Base-by-base conservation (phyloP, 1,140 invertebrate genomes). In the Tetramorium simillimum region DNA sequence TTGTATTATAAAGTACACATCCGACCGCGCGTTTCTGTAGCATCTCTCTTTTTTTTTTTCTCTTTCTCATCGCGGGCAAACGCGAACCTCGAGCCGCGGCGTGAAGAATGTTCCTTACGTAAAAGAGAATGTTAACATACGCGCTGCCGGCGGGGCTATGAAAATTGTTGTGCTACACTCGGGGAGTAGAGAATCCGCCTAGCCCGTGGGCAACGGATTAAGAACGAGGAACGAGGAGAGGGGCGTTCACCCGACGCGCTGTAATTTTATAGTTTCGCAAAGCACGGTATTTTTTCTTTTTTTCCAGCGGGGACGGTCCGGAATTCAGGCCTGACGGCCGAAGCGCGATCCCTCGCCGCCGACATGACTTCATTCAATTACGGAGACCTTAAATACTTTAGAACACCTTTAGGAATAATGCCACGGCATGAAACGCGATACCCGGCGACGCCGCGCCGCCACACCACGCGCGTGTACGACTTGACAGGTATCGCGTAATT, bases 401-500 rank as follows among this genome's bases (percentile, higher is more conserved):
- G 84, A 90, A 84, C 77, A 89, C 89, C 72, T 82, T 67, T 56
- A 73, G 58, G 60, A 89, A 89, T 89, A 90, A 89, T 85, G 62
- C 67, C 62, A 58, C 49, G 60, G 4, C 53, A 75, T 28, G 53
- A 89, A 60, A 84, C 28, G 53, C 69, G 56, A 84, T 63, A 82
- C 62, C 33, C 3, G 33, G 51, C 77, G 77, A 80, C 40, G 67
- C 18, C 43, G 46, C 28, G 40, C 63, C 82, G 21, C 43, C 69
- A 33, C 16, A 56, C 37, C 28, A 67, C 43, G 86, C 56, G 40
- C 21, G 69, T 58, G 86, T 62, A 76, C 16, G 58, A 81, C 85
- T 85, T 89, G 89, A 90, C 89, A 90, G 88, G 88, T 89, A 87
- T 46, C 88, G 85, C 51, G 89, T 86, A 89, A 90, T 89, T 90